Base-by-base conservation (phyloP, 2,113 vertebrate genomes). In the Motacilla tschutschensis region DNA sequence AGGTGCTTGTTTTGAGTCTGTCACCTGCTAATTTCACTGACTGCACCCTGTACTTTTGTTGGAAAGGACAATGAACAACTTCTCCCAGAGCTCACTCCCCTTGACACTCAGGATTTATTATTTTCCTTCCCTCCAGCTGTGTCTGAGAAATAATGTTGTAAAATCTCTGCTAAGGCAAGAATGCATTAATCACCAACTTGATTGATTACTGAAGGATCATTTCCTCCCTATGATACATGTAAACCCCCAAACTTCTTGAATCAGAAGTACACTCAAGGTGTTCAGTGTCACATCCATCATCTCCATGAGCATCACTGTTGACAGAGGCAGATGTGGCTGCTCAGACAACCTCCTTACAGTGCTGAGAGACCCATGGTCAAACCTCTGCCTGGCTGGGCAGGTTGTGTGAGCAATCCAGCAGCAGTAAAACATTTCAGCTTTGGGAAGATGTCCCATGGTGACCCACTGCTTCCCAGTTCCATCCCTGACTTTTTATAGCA, bases 161-260 rank as follows among this genome's bases (percentile, higher is more conserved):
- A 89, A 94, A 85, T 90, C 72, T 89, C 91, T 77, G 47, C 60
- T 89, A 83, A 87, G 69, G 72, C 83, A 87, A 85, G 91, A 94
- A 88, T 31, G 48, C 53, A 93, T 93, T 90, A 87, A 95, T 94
- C 91, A 90, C 85, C 82, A 82, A 53, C 75, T 92, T 93, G 91
- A 92, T 90, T 93, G 91, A 95, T 93, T 90, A 77, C 89, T 85
- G 79, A 90, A 92, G 76, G 79, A 89, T 93, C 85, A 89, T 90
- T 95, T 94, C 82, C 87, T 92, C 36, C 65, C 67, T 66, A 10
- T 89, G 85, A 92, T 85, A 93, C 85, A 92, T 79, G 64, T 88
- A 93, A 95, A 70, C 57, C 76, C 79, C 85, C 72, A 90, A 94
- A 94, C 67, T 95, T 93, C 75, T 93, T 85, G 60, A 83, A 94